Percentiles rank a stretch among this genome's conserved stretches.
Conservation (phyloP, 35 echinoderm and acorn worm genomes). For the Holothuria glaberrima region DNA sequence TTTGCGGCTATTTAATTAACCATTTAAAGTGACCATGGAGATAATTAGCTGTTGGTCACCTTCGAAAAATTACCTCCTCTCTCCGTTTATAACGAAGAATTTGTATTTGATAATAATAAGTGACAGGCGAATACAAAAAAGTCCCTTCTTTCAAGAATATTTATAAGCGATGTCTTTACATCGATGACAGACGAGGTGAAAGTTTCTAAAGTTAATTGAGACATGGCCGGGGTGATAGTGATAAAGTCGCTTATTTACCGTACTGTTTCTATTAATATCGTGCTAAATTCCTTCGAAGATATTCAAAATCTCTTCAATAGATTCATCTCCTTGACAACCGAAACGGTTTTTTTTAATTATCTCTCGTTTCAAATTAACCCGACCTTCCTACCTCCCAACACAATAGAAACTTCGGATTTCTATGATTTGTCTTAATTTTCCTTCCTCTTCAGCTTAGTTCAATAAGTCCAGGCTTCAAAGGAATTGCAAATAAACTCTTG, state of each 20-base stretch:
- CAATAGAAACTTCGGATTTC: slow-evolving; percentile 25
- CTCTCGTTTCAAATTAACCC: slow-evolving; percentile 43
- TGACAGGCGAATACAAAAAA: background rate
- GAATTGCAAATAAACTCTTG: slow-evolving; percentile 36
- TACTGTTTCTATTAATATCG: background rate
- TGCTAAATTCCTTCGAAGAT: slow-evolving; percentile 21
- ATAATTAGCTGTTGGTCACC: no score
- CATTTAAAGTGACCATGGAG: no score
- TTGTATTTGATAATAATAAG: background rate
- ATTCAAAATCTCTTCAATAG: background rate
- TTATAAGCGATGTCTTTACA: background rate
- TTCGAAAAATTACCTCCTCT: no score
- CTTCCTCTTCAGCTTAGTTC: background rate
- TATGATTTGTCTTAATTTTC: slow-evolving; percentile 1
- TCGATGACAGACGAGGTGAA: no score
- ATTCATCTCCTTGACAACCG: slow-evolving; percentile 40
- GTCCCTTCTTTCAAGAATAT: background rate
- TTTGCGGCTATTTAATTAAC: no score
- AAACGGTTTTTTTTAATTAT: slow-evolving; percentile 31
- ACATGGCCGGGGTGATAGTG: background rate
- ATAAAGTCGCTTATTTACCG: background rate
- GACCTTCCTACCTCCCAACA: slow-evolving; percentile 23
- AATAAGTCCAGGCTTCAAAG: slow-evolving; percentile 47
- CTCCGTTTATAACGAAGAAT: no score
- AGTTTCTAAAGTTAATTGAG: no score